Evolutionary conservation across 37 sponge, comb jelly and placozoan genomes (phyloP), one percentile per base, ranked within the genome.

Genomic region (Crambe crambe): DNA sequence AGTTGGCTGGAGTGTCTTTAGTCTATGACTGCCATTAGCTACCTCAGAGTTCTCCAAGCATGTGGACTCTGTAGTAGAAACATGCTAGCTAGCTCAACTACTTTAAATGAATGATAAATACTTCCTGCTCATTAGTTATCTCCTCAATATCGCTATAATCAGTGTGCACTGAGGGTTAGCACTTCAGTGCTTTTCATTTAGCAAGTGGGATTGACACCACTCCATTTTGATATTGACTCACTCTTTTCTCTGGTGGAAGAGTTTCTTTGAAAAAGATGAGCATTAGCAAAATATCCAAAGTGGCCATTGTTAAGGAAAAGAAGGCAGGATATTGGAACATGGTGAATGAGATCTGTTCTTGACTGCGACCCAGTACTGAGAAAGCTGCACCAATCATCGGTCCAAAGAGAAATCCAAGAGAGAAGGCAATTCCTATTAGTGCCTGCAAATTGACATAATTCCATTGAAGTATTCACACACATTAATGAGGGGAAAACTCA

Each of bases 361-460:
- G 73, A 18, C 3, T n/a, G 37, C 37, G 47, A 20, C 86, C 85
- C 44, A 85, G 44, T 2, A 84, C 69, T 37, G 96, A 95, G 79
- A 95, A 95, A 0, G 47, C n/a, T 2, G 95, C 97, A 27, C 97
- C 97, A 40, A 96, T 88, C 30, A 74, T 82, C 0, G 97, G 97
- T 9, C 97, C 97, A 71, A 96, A 85, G 10, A 94, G 65, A 58
- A 94, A 96, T 0, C 95, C 97, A 0, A 94, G 70, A 30, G 90
- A 92, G 85, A 96, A 96, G 0, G 97, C 91, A 6, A 94, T 80
- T 15, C 89, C 97, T 38, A 96, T 66, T 42, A 85, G 34, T 21
- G 92, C 95, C 94, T 93, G 65, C 68, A 44, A 20, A 51, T 5
- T 20, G 34, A 29, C 3, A 26, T 8, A 68, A 44, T 27, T 9